phyloP scores from a whole-genome alignment of 2,888 invertebrate species.

The Vesta saturnalis region DNA sequence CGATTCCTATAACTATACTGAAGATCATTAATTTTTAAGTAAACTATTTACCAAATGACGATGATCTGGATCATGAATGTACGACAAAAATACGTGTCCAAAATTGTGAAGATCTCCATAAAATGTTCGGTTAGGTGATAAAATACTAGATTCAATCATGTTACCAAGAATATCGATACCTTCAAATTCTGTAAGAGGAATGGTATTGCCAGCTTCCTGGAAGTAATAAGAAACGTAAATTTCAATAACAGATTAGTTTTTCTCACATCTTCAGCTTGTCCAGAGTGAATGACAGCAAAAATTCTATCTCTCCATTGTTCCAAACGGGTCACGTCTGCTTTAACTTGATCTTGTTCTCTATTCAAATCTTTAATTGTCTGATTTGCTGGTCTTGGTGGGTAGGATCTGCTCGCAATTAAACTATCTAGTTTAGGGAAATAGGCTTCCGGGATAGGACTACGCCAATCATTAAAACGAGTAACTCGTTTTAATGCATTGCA shows the following conservation, averaged over 20 bases:
- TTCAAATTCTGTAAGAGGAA: constrained; percentile 72
- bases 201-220: constrained; percentile 68
- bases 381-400: constrained; percentile 75
- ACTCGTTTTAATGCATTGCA: constrained; percentile 76
- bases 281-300: constrained; percentile 74
- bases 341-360: no score
- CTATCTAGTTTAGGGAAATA: constrained; percentile 89
- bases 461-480: constrained; percentile 71
- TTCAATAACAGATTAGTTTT: no score
- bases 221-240: no score
- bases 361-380: constrained; percentile 69
- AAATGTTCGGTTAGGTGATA: no score
- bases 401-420: constrained; percentile 76
- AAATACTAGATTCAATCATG: no score
- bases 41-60: constrained; percentile 78
- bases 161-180: no score
- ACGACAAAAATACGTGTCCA: constrained; percentile 84
- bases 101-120: constrained; percentile 87
- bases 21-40: no score
- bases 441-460: constrained; percentile 76
- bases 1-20: constrained; percentile 88
- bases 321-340: constrained; percentile 74
- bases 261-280: constrained; percentile 68
- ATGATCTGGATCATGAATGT: constrained; percentile 87
- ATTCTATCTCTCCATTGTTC: constrained; percentile 82